These are phyloP conservation scores for Gymnopithys bicolor DNA, from an alignment of 2,797 vertebrate genomes.

Conservation along the genomic window DNA sequence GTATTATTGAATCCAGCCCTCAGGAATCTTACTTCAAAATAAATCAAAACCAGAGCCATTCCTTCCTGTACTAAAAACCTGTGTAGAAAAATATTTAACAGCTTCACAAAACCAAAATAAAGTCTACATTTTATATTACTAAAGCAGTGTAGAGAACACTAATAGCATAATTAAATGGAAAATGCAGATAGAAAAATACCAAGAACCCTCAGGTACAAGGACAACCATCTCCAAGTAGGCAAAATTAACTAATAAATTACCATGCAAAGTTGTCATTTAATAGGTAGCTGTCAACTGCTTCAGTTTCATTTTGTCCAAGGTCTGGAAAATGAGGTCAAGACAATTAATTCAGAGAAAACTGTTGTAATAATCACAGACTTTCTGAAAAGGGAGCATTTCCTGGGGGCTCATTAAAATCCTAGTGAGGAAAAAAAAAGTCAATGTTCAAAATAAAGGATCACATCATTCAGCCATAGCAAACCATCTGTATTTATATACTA, in stretches of 20 bases:
- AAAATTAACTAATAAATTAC: slow-evolving; percentile 11
- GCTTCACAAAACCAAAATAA: not conserved
- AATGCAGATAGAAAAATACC: not conserved
- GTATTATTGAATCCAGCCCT: slow-evolving; percentile 30
- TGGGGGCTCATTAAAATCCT: not conserved
- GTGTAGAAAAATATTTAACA: slow-evolving; percentile 28
- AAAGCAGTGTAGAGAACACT: not conserved
- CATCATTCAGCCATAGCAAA: not conserved
- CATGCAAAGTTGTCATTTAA: not conserved
- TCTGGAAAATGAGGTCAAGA: slow-evolving; percentile 34
- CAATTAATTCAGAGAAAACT: not conserved
- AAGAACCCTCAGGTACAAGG: not conserved
- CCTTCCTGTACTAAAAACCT: slow-evolving; percentile 3
- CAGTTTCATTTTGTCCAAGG: not conserved
- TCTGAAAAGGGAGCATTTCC: not conserved
- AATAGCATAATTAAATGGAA: not conserved
- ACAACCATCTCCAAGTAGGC: not conserved
- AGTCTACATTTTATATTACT: not conserved
- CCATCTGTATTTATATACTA: not conserved
- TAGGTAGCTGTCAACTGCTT: not conserved
- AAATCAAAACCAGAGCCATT: slow-evolving; percentile 33
- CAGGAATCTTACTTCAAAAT: slow-evolving; percentile 31
- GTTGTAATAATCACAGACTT: not conserved
- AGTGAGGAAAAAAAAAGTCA: not conserved
- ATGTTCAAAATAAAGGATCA: not conserved